Base-by-base conservation (phyloP, 2,888 invertebrate genomes). In the Eilema caniola region DNA sequence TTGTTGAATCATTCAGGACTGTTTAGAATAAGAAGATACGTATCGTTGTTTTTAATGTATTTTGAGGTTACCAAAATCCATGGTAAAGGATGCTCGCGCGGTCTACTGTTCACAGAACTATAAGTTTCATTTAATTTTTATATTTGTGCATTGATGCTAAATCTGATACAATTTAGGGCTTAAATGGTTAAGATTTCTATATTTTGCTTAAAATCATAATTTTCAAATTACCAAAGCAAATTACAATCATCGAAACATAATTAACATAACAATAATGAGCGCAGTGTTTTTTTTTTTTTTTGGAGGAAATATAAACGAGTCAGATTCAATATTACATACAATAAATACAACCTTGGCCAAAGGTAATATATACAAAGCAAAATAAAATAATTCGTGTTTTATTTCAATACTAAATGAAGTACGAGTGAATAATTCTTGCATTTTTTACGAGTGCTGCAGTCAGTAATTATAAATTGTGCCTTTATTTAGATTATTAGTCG, bases 281-380 rank as follows among this genome's bases (percentile, higher is more conserved):
- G 47, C 20, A 47, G n/a, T n/a, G n/a, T n/a, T n/a, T 5, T 16
- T 3, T 41, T 2, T 47, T 47, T 53, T 47, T 47, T 53, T 53
- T 53, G n/a, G 53, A 53, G 53, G 53, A 53, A 53, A 53, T 53
- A 53, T 53, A n/a, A 53, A 53, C n/a, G n/a, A 53, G 20, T 10
- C n/a, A 53, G 7, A 53, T 53, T 8, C 53, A 53, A 53, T 53
- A n/a, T 53, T 10, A 53, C 53, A 53, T 53, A 53, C 53, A 53
- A 53, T 53, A 53, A n/a, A n/a, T n/a, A n/a, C 47, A 47, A 53
- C 53, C 53, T 53, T 53, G 53, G 53, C 53, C 53, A 53, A 53
- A 20, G 53, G 53, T 53, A 53, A 33, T 33, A 33, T 5, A 28
- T n/a, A 28, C 14, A 37, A 41, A 41, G 20, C 5, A 20, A 47